Evolutionary conservation across 2,113 vertebrate species (phyloP).

Genomic region (Chaetodon trifascialis): DNA sequence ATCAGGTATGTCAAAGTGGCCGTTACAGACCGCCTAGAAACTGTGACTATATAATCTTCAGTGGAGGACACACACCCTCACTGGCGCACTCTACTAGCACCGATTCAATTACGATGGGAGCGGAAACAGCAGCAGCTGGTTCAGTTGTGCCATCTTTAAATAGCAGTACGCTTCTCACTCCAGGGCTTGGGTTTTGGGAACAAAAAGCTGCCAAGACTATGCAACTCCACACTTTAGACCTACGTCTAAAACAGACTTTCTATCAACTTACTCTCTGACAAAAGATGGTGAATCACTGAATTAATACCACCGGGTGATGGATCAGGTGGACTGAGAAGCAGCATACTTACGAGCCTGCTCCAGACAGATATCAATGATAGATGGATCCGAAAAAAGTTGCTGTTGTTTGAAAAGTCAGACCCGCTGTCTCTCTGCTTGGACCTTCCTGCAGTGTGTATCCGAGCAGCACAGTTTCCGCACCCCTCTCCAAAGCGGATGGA

Average conservation of each 20-base stretch:
- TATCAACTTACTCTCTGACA: not conserved
- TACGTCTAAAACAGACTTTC: not conserved
- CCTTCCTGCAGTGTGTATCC: conserved; percentile 46
- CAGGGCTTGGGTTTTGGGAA: conserved; percentile 37
- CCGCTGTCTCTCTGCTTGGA: conserved; percentile 35
- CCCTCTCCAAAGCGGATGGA: conserved; percentile 69
- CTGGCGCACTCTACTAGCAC: conserved; percentile 52
- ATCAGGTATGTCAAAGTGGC: conserved; percentile 64
- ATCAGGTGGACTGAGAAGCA: conserved; percentile 25
- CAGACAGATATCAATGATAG: conserved; percentile 16
- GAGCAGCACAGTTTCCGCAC: conserved; percentile 42
- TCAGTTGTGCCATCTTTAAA: conserved; percentile 79
- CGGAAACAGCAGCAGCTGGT: conserved; percentile 77
- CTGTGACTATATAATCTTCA: conserved; percentile 66
- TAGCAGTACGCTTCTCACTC: conserved; percentile 67
- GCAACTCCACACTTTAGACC: conserved; percentile 28
- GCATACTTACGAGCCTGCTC: conserved; percentile 54
- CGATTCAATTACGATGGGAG: conserved; percentile 77
- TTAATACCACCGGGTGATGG: not conserved
- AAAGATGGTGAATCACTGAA: not conserved
- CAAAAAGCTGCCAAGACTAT: conserved; percentile 51
- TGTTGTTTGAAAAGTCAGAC: not conserved
- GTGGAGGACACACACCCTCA: conserved; percentile 61
- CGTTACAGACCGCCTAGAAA: conserved; percentile 41
- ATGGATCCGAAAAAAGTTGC: conserved; percentile 5